These are phyloP conservation scores for Drosophila crucigera DNA, from an alignment of 2,888 invertebrate species.

Conservation along the genomic window DNA sequence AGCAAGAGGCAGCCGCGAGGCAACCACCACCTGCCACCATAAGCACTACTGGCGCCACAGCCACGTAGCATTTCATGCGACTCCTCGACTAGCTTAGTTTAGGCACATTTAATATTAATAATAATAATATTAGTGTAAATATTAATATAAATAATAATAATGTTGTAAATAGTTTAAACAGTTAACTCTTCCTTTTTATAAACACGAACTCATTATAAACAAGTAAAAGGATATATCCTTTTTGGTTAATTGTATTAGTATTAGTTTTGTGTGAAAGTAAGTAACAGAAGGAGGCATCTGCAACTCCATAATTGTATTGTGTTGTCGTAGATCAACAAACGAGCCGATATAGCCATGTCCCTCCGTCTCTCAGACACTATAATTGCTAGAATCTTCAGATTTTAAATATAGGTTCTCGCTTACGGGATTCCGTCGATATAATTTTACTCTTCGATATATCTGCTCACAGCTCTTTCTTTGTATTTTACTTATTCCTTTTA, in stretches of 20 bases:
- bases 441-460: background rate
- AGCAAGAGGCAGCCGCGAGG: slow-evolving; percentile 56
- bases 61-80: slow-evolving; percentile 35
- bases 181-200: background rate
- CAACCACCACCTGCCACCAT: slow-evolving; percentile 12
- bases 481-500: background rate
- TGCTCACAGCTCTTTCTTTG: background rate
- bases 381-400: background rate
- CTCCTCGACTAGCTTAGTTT: slow-evolving; percentile 9
- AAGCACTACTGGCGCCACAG: slow-evolving; percentile 19
- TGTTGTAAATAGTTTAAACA: background rate
- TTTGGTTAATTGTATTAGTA: too few relatives aligned
- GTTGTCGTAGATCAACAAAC: too few relatives aligned
- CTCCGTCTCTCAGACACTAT: background rate
- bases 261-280: background rate
- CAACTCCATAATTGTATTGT: background rate
- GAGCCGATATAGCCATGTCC: background rate
- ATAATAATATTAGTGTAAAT: slow-evolving; percentile 20
- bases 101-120: slow-evolving; percentile 19
- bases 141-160: background rate
- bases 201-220: background rate
- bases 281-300: background rate
- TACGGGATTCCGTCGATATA: background rate
- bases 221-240: background rate
- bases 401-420: background rate